phyloP scores from a whole-genome alignment of 2,888 invertebrate genomes.

The Microctonus brassicae region DNA sequence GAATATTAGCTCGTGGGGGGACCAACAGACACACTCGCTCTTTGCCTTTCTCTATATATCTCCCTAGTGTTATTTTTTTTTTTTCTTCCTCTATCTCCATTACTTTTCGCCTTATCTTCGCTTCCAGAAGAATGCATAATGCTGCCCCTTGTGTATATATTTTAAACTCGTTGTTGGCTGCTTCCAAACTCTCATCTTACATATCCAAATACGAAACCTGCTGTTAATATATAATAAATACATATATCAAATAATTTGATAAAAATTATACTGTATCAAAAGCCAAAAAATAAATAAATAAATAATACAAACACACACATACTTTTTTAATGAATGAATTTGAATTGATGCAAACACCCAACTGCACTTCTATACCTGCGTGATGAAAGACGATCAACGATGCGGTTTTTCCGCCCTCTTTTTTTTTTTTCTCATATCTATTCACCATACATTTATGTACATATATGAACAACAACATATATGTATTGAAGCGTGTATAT shows the following conservation, averaged over 20 bases:
- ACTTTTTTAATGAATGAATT: neutral
- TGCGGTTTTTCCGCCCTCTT: conserved; percentile 1
- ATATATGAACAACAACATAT: neutral
- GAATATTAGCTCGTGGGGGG: neutral
- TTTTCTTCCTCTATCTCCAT: conserved; percentile 18
- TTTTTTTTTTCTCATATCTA: neutral
- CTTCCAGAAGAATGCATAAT: conserved; percentile 45
- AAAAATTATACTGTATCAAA: neutral
- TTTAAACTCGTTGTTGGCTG: conserved; percentile 19
- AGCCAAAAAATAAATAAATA: neutral
- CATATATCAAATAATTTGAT: neutral
- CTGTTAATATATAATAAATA: neutral
- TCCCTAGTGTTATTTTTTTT: too few species aligned
- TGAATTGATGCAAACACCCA: conserved; percentile 26
- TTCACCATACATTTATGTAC: neutral
- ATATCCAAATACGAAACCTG: neutral
- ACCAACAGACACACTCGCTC: neutral
- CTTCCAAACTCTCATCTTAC: neutral
- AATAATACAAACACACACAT: neutral
- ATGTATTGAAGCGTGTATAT: neutral
- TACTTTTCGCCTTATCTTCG: too few species aligned
- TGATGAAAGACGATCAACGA: conserved; percentile 33
- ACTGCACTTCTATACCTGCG: conserved; percentile 25
- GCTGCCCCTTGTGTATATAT: conserved; percentile 45
- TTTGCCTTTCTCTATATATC: neutral